Conservation (phyloP, 2,888 invertebrate genomes). For the Diadromus collaris region DNA sequence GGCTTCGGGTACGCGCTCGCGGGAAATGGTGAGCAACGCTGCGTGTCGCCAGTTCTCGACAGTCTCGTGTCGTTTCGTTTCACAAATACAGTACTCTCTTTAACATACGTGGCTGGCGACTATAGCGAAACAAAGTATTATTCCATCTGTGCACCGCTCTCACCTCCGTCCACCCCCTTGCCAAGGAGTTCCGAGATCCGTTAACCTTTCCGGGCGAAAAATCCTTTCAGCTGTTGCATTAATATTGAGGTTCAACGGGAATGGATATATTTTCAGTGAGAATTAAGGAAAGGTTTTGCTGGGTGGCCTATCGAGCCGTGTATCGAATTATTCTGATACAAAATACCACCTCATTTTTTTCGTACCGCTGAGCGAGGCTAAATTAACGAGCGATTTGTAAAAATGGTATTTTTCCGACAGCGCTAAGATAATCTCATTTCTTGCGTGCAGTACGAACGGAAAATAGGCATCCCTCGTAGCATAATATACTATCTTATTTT, state of each 20-base stretch:
- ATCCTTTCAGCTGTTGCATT: neutral
- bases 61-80: constrained; percentile 63
- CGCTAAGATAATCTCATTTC: too few species aligned
- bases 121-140: constrained; percentile 47
- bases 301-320: too few species aligned
- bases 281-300: neutral
- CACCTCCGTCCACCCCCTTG: constrained; percentile 21
- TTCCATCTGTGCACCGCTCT: constrained; percentile 32
- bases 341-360: neutral
- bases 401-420: too few species aligned
- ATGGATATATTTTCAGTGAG: neutral
- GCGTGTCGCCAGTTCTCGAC: constrained; percentile 76
- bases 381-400: too few species aligned
- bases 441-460: too few species aligned
- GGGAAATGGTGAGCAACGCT: constrained; percentile 79
- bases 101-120: constrained; percentile 29
- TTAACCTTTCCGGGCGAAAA: constrained; percentile 8
- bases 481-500: too few species aligned
- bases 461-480: too few species aligned
- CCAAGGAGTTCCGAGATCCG: constrained; percentile 13
- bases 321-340: neutral
- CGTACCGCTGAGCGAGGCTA: too few species aligned
- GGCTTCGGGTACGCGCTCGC: constrained; percentile 75
- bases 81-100: constrained; percentile 10
- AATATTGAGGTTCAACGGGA: neutral